phyloP scores from a whole-genome alignment of 2,113 vertebrate genomes.

The Panurus biarmicus region DNA sequence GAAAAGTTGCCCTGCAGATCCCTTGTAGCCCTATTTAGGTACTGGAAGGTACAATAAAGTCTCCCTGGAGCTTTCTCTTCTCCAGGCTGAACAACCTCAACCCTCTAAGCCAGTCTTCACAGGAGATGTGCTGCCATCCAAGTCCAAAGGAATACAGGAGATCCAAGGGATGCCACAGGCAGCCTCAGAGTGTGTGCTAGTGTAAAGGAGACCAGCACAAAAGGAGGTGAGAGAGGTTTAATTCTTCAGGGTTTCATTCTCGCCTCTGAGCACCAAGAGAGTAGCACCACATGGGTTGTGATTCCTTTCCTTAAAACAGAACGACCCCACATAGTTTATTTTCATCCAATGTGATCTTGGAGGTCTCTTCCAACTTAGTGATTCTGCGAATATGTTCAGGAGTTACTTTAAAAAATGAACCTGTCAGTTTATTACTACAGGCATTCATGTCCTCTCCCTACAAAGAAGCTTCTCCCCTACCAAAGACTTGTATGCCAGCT shows the following conservation, averaged over 20 bases:
- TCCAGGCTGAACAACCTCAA: background rate
- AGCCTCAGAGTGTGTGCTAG: background rate
- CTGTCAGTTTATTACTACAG: background rate
- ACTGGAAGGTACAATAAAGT: background rate
- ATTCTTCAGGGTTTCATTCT: background rate
- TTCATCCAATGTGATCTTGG: background rate
- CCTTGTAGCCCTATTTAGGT: background rate
- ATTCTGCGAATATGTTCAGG: background rate
- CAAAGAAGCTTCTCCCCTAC: background rate
- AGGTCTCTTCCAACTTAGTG: too few relatives aligned
- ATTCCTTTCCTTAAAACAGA: background rate
- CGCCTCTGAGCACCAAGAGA: background rate
- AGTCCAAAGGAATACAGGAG: background rate
- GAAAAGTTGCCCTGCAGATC: background rate
- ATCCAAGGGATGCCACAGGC: background rate
- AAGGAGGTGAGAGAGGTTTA: background rate
- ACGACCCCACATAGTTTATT: background rate
- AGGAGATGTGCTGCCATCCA: background rate
- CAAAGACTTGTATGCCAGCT: background rate
- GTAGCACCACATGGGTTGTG: accelerated
- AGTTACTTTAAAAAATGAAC: background rate
- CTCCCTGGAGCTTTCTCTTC: background rate
- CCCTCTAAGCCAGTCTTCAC: background rate
- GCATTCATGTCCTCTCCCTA: background rate
- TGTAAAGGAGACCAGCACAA: background rate